Base-by-base conservation (phyloP, 1,140 invertebrate species). In the Phthorimaea operculella region DNA sequence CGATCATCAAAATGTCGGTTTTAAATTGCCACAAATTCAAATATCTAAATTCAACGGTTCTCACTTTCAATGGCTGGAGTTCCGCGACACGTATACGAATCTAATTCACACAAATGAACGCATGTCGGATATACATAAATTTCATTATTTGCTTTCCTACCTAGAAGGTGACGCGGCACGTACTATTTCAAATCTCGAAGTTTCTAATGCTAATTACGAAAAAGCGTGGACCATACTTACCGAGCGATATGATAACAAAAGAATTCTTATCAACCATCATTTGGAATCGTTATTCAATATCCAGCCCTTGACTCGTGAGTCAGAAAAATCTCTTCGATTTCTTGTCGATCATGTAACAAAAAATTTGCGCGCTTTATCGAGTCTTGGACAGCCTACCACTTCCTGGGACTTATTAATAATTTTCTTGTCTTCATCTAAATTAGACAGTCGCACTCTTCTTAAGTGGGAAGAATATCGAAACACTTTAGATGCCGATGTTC, bases 11-110 rank as follows among this genome's bases (percentile, higher is more conserved):
- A 45, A 54, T 50, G 28, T 36, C 42, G 55, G 59, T 15, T 58
- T 62, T 52, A 62, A 58, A 54, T 48, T 66, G 42, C 68, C 64
- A 33, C 60, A 66, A 54, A 76, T 78, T 44, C 60, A 66, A 55
- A 62, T 77, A 36, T 59, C 67, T 42, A 62, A 63, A 12, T 79
- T 79, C 39, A 52, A 69, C 53, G 76, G 71, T 2, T 45, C 54
- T 9, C 66, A 60, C 51, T 66, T 64, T 14, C 56, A 65, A 9
- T 78, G 77, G 74, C 28, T 66, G 14, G 61, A 64, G 33, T 80
- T 78, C 61, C 59, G 56, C 9, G 71, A 76, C 55, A 64, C 62
- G 8, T 78, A 66, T 54, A 50, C 57, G 44, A 60, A 62, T 42
- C 51, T 79, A 14, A 65, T 78, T 18, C 63, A 64, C 36, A 60